Percentiles rank a stretch among this genome's conserved stretches.
These are phyloP conservation scores for Augochlora pura DNA, from an alignment of 1,140 invertebrate species.

Conservation along the genomic window DNA sequence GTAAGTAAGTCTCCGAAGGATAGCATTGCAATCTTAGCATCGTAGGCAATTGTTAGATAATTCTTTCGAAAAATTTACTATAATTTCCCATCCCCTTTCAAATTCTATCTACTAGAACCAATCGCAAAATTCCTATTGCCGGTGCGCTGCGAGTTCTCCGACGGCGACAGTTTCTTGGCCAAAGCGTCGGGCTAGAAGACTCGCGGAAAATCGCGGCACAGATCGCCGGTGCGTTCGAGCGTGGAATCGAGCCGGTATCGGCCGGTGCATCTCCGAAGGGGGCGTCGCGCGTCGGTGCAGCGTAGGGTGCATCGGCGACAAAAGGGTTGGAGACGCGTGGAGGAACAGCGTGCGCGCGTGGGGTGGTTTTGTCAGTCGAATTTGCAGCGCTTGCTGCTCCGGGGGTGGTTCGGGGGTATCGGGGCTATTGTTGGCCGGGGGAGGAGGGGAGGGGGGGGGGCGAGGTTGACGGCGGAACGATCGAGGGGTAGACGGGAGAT, in stretches of 20 bases:
- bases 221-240: background rate
- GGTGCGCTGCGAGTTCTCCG: too few relatives aligned
- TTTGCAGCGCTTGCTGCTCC: slow-evolving; percentile 16
- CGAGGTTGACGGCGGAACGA: slow-evolving; percentile 16
- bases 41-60: too few relatives aligned
- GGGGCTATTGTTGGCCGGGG: too few relatives aligned
- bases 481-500: slow-evolving; percentile 34
- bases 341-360: background rate
- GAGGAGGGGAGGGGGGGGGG: too few relatives aligned
- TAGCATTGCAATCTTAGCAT: too few relatives aligned
- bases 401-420: slow-evolving; percentile 9
- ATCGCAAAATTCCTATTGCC: too few relatives aligned
- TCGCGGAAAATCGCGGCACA: background rate
- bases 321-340: slow-evolving; percentile 43
- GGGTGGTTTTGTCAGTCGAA: slow-evolving; percentile 55
- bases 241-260: slow-evolving; percentile 26
- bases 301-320: slow-evolving; percentile 16
- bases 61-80: too few relatives aligned
- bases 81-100: too few relatives aligned
- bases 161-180: too few relatives aligned
- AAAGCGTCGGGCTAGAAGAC: too few relatives aligned
- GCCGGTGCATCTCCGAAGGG: slow-evolving; percentile 43
- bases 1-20: too few relatives aligned
- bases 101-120: too few relatives aligned
- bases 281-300: background rate